Percentiles rank a stretch among this genome's conserved stretches.
phyloP scores from a whole-genome alignment of 2,797 vertebrate species.

The Prunella strophiata region DNA sequence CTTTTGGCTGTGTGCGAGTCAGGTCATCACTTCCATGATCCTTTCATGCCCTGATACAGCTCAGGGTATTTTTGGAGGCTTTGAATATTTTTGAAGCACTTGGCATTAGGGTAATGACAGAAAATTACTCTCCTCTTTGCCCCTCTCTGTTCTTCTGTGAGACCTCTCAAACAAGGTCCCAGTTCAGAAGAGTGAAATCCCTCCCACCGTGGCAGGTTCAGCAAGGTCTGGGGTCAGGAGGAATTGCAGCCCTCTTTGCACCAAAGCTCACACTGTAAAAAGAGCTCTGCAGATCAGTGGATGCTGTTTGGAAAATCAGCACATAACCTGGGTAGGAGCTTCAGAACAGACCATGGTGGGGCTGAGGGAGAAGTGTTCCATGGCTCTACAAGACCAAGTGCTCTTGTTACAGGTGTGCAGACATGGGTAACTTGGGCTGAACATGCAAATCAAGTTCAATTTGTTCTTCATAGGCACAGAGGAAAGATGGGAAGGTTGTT shows the following conservation, averaged over 20 bases:
- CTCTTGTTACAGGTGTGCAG: not conserved
- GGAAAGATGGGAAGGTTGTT: not conserved
- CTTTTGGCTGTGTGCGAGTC: not conserved
- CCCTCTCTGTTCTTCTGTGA: not conserved
- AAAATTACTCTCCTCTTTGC: not conserved
- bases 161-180: not conserved
- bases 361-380: not conserved
- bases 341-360: not conserved
- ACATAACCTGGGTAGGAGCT: not conserved
- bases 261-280: not conserved
- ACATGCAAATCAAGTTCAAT: not conserved
- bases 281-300: not conserved
- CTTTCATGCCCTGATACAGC: not conserved
- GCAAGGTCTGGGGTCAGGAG: not conserved
- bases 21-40: not conserved
- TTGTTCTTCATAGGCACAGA: not conserved
- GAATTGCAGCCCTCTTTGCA: not conserved
- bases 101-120: not conserved
- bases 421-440: not conserved
- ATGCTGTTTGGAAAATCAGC: not conserved
- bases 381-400: fast-evolving
- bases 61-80: not conserved
- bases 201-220: not conserved
- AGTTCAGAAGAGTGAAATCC: not conserved
- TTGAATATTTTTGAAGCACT: not conserved